Evolutionary conservation across 2,888 invertebrate genomes (phyloP).

Genomic region (Endotricha flammealis): DNA sequence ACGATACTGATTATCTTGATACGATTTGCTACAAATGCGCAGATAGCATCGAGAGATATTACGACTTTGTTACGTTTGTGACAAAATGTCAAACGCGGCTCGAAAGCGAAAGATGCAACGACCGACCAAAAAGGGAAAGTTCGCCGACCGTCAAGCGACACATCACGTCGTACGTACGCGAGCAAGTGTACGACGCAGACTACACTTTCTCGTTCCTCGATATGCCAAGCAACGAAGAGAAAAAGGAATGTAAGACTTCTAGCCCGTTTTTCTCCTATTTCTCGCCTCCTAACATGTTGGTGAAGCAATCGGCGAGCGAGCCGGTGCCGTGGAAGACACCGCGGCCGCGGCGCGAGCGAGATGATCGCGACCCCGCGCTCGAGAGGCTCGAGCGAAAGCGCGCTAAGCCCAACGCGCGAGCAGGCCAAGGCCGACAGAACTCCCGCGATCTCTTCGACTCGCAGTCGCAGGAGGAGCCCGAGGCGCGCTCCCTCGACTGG

Average conservation of each 20-base stretch:
- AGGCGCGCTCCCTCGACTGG: conserved; percentile 44
- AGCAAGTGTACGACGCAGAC: conserved; percentile 55
- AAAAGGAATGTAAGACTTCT: conserved; percentile 41
- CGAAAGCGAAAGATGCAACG: conserved; percentile 25
- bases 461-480: conserved; percentile 52
- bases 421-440: conserved; percentile 25
- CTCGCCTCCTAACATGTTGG: conserved; percentile 41
- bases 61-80: conserved; percentile 48
- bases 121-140: conserved; percentile 30
- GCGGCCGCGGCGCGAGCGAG: conserved; percentile 26
- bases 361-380: too few relatives aligned
- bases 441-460: conserved; percentile 67
- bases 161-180: conserved; percentile 50
- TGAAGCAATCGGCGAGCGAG: conserved; percentile 33
- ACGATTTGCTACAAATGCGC: conserved; percentile 63
- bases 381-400: too few relatives aligned
- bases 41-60: conserved; percentile 54
- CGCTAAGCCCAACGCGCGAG: too few relatives aligned
- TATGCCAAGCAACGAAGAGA: conserved; percentile 41
- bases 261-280: conserved; percentile 65
- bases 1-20: conserved; percentile 48
- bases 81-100: conserved; percentile 49
- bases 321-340: conserved; percentile 52
- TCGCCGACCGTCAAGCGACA: conserved; percentile 35
- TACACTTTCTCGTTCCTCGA: conserved; percentile 62